Evolutionary conservation across 1,140 invertebrate genomes (phyloP), one percentile per base, ranked within the genome.

Genomic region (Belonocnema kinseyi): DNA sequence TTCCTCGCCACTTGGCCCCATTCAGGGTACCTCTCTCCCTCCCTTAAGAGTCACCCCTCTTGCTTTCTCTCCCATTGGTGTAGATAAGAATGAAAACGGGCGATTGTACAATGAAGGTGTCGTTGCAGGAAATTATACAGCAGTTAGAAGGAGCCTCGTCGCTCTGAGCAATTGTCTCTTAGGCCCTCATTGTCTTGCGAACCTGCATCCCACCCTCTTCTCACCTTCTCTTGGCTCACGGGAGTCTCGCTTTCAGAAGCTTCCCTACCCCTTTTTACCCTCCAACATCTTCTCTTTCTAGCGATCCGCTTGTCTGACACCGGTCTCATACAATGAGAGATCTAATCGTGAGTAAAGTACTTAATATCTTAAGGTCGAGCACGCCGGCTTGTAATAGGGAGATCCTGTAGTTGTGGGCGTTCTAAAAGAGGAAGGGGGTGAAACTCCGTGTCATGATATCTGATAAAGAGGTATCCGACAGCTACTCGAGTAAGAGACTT

Each of bases 91-190:
- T 89, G 88, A 89, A 90, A 88, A 82, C 79, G 80, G 85, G 82
- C 83, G 73, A 74, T 80, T 78, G 83, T 84, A 92, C 91, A 92
- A 92, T 92, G 91, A 92, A 92, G 91, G 91, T 91, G 91, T 91
- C 91, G 90, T 92, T 91, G 90, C 91, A 92, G 90, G 90, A 92
- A 91, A 92, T 92, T 92, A 92, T 92, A 91, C 91, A 90, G 90
- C 91, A 90, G 88, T 91, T 91, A 91, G 87, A 91, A 87, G 83
- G 86, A 88, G 86, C 83, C 80, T 80, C 80, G 84, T 82, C 78
- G 80, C 84, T 78, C 87, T 87, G 86, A 91, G 88, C 90, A 89
- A 92, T 92, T 92, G 91, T 92, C 90, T 91, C 84, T 88, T 84
- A 88, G 85, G 79, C 77, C 75, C 84, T 85, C 83, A 89, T 90